Evolutionary conservation across 1,140 invertebrate species (phyloP).

Genomic region (Drosophila funebris): DNA sequence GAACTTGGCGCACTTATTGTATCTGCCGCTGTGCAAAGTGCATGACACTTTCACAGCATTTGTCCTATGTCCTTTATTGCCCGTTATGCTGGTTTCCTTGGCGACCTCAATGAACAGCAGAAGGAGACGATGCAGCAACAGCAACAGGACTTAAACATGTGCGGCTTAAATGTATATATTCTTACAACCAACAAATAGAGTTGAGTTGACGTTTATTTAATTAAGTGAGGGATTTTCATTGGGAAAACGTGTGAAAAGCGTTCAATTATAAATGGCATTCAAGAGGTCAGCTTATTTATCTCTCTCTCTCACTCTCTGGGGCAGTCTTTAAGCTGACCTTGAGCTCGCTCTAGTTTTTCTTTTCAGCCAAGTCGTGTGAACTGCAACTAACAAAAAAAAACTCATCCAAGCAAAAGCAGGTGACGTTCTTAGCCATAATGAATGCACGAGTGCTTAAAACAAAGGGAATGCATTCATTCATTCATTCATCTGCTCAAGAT

Average conservation of each 20-base stretch:
- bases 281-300: constrained; percentile 5
- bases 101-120: not conserved
- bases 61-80: not conserved
- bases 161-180: constrained; percentile 4
- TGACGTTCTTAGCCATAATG: constrained; percentile 33
- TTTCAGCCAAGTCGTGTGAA: constrained; percentile 22
- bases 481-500: constrained; percentile 8
- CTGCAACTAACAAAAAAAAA: constrained; percentile 6
- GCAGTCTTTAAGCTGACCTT: constrained; percentile 32
- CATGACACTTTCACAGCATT: constrained; percentile 6
- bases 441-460: constrained; percentile 45
- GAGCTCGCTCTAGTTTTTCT: constrained; percentile 21
- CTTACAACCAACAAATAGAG: not conserved
- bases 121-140: not conserved
- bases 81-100: constrained; percentile 4
- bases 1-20: constrained; percentile 7
- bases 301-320: not conserved
- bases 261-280: constrained; percentile 30
- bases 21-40: not conserved
- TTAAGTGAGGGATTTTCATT: constrained; percentile 25
- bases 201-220: constrained; percentile 32
- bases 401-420: constrained; percentile 22
- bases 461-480: constrained; percentile 51
- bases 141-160: not conserved
- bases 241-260: constrained; percentile 9